These are phyloP conservation scores for Enhydra lutris DNA, from an alignment of 2,113 vertebrate genomes.

Conservation along the genomic window DNA sequence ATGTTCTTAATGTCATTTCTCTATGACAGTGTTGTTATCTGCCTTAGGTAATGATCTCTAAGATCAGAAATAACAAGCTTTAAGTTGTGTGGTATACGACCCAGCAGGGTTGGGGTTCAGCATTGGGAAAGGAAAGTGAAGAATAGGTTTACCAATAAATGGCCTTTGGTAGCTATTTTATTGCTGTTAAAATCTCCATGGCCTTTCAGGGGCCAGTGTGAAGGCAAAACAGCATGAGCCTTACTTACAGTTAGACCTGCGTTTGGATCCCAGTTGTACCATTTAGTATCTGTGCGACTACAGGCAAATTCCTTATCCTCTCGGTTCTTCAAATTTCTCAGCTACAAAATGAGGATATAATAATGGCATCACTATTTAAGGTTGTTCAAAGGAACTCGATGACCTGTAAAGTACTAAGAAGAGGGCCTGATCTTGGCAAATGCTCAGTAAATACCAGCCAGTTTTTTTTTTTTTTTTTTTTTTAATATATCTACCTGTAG, in stretches of 20 bases:
- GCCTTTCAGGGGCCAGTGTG: not conserved
- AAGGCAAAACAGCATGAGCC: not conserved
- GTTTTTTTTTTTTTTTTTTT: constrained; percentile 24
- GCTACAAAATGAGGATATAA: constrained; percentile 9
- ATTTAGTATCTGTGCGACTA: not conserved
- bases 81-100: not conserved
- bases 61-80: not conserved
- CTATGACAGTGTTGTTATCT: not conserved
- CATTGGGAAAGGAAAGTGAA: not conserved
- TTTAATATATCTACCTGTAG: not conserved
- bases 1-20: not conserved
- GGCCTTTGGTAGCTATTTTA: not conserved
- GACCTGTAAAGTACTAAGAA: constrained; percentile 8
- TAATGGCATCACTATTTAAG: not conserved
- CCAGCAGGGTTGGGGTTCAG: not conserved
- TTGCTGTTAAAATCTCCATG: constrained; percentile 8
- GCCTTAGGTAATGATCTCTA: not conserved
- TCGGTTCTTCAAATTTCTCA: constrained; percentile 36
- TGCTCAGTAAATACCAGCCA: not conserved
- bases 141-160: not conserved
- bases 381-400: not conserved
- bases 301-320: not conserved
- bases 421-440: not conserved
- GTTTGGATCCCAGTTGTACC: not conserved
- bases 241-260: not conserved